phyloP scores from a whole-genome alignment of 2,888 invertebrate species.

The Tuberolachnus salignus region DNA sequence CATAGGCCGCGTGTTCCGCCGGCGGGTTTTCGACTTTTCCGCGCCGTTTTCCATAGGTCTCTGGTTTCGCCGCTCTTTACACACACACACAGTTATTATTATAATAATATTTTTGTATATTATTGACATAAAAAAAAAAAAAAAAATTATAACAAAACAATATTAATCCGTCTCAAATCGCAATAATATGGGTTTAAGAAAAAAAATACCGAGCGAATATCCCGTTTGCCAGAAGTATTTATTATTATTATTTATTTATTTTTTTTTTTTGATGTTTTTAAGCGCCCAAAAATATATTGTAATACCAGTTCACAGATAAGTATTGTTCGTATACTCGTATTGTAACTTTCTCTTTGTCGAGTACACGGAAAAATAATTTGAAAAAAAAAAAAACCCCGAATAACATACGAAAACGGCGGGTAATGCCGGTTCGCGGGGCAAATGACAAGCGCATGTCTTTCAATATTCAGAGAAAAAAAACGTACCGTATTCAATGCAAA shows the following conservation, averaged over 20 bases:
- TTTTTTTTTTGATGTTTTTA: background rate
- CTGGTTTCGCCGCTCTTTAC: constrained; percentile 50
- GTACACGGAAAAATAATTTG: too few species aligned
- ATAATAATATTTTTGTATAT: background rate
- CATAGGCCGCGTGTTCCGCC: constrained; percentile 41
- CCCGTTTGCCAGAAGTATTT: background rate
- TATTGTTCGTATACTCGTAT: too few species aligned
- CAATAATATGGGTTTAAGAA: background rate
- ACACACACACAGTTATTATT: background rate
- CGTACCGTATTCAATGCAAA: constrained; percentile 34
- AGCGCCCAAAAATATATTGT: constrained; percentile 1
- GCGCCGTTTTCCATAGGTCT: constrained; percentile 36
- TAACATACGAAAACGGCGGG: background rate
- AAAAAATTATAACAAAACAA: background rate
- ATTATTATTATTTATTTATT: too few species aligned
- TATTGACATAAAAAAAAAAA: background rate
- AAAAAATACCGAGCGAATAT: background rate
- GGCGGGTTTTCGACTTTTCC: constrained; percentile 48
- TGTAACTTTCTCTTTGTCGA: constrained; percentile 26
- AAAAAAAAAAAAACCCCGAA: constrained; percentile 7
- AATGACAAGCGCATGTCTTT: constrained; percentile 4
- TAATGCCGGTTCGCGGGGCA: background rate
- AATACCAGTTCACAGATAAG: background rate
- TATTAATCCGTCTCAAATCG: constrained; percentile 4
- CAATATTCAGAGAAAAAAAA: constrained; percentile 18